phyloP scores from a whole-genome alignment of 2,113 vertebrate genomes.

The Hystrix brachyura region DNA sequence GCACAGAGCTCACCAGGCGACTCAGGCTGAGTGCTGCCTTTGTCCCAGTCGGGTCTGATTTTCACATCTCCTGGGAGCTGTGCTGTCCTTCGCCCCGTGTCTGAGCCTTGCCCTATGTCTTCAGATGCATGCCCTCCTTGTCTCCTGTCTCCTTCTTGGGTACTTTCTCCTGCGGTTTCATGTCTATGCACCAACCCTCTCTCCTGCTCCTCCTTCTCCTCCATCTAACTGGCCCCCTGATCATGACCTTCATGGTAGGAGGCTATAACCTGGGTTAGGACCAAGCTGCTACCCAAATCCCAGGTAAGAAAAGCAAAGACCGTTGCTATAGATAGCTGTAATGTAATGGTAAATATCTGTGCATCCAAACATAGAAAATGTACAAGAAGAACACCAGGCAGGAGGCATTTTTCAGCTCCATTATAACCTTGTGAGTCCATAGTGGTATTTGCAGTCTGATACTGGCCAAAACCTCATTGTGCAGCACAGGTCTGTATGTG shows the following conservation, averaged over 20 bases:
- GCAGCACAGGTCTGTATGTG: not conserved
- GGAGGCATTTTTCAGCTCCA: not conserved
- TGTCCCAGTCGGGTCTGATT: not conserved
- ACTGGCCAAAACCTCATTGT: no score
- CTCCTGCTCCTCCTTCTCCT: not conserved
- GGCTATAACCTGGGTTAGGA: not conserved
- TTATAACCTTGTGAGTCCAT: no score
- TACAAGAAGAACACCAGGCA: not conserved
- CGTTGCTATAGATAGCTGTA: no score
- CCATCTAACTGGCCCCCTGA: not conserved
- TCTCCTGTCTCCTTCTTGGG: accelerated
- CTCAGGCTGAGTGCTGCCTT: accelerated
- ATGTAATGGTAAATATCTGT: not conserved
- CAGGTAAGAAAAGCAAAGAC: not conserved
- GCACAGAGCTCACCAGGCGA: accelerated
- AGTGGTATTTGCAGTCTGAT: no score
- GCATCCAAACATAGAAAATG: not conserved
- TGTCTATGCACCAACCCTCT: accelerated
- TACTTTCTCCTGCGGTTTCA: not conserved
- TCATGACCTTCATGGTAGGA: not conserved
- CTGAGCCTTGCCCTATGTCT: not conserved
- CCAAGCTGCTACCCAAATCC: not conserved
- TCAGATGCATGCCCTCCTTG: no score
- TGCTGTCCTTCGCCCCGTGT: not conserved
- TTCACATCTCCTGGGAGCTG: not conserved